phyloP scores from a whole-genome alignment of 2,888 invertebrate species.

The Lepidochitona cinerea region DNA sequence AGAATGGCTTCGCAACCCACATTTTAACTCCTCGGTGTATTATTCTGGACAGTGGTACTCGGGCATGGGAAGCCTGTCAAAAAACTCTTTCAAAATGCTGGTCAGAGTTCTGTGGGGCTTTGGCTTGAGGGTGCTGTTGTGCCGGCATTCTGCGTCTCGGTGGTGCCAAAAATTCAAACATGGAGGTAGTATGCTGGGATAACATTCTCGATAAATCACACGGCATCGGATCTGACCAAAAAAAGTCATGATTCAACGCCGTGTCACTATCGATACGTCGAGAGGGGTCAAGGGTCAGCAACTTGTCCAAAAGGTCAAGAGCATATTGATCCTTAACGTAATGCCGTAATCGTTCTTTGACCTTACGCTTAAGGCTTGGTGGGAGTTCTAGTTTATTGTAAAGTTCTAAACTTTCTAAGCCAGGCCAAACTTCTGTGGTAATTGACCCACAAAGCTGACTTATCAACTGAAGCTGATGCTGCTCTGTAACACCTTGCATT shows the following conservation, averaged over 20 bases:
- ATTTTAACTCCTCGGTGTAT: too few relatives aligned
- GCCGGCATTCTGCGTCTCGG: slow-evolving; percentile 78
- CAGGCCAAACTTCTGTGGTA: slow-evolving; percentile 89
- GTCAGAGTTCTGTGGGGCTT: slow-evolving; percentile 49
- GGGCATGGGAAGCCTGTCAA: slow-evolving; percentile 27
- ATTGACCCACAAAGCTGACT: slow-evolving; percentile 97
- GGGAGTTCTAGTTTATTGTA: slow-evolving; percentile 75
- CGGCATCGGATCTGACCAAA: slow-evolving; percentile 98
- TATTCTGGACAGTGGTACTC: too few relatives aligned
- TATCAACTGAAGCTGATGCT: slow-evolving; percentile 94
- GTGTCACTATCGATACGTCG: slow-evolving; percentile 91
- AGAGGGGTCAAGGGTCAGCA: slow-evolving; percentile 91
- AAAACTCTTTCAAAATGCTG: slow-evolving; percentile 69
- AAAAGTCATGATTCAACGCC: slow-evolving; percentile 97
- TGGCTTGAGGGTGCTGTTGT: slow-evolving; percentile 20
- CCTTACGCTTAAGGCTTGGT: slow-evolving; percentile 64
- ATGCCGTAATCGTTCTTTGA: slow-evolving; percentile 77
- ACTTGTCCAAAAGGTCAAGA: slow-evolving; percentile 91
- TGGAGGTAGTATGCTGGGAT: slow-evolving; percentile 89
- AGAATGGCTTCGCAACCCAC: too few relatives aligned
- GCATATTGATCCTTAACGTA: slow-evolving; percentile 94
- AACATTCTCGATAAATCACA: slow-evolving; percentile 81
- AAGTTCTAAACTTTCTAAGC: slow-evolving; percentile 89
- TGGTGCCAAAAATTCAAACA: slow-evolving; percentile 93
- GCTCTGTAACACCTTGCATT: slow-evolving; percentile 90